phyloP scores from a whole-genome alignment of 2,797 vertebrate genomes.

The Muraenolepis orangiensis region DNA sequence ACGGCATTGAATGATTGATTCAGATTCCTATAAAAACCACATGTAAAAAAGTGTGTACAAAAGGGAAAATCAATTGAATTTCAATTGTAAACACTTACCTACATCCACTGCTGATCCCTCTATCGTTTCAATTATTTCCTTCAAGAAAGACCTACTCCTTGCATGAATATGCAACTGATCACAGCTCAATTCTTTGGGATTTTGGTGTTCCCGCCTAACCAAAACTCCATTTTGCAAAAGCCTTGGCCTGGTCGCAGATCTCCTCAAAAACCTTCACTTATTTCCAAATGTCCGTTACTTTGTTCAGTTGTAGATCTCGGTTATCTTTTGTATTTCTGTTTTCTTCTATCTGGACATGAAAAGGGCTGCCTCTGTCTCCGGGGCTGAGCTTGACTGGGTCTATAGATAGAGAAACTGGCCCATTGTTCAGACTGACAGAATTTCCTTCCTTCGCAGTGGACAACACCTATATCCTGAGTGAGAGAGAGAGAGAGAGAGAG shows the following conservation, averaged over 20 bases:
- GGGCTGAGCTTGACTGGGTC: conserved; percentile 63
- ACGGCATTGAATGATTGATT: not conserved
- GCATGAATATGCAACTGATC: conserved; percentile 35
- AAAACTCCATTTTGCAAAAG: conserved; percentile 60
- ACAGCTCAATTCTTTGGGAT: conserved; percentile 16
- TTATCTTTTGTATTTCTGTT: conserved; percentile 23
- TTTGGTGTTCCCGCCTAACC: conserved; percentile 27
- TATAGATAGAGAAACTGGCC: conserved; percentile 82
- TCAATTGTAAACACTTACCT: conserved; percentile 55
- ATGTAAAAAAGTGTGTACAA: not conserved
- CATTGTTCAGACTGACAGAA: conserved; percentile 85
- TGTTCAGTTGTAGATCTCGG: conserved; percentile 24
- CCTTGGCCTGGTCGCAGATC: conserved; percentile 9
- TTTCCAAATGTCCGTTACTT: conserved; percentile 17
- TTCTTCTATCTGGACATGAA: conserved; percentile 23
- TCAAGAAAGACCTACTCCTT: conserved; percentile 1
- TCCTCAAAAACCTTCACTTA: conserved; percentile 23
- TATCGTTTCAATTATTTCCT: conserved; percentile 21
- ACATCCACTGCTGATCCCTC: conserved; percentile 41
- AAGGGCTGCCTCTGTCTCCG: conserved; percentile 48
- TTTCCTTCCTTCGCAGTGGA: conserved; percentile 83
- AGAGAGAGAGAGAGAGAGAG: conserved; percentile 59
- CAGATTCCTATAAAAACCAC: not conserved
- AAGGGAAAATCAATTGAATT: not conserved
- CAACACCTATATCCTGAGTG: conserved; percentile 86